Conservation (phyloP, 2,888 invertebrate species). For the Ophioninae sp. region DNA sequence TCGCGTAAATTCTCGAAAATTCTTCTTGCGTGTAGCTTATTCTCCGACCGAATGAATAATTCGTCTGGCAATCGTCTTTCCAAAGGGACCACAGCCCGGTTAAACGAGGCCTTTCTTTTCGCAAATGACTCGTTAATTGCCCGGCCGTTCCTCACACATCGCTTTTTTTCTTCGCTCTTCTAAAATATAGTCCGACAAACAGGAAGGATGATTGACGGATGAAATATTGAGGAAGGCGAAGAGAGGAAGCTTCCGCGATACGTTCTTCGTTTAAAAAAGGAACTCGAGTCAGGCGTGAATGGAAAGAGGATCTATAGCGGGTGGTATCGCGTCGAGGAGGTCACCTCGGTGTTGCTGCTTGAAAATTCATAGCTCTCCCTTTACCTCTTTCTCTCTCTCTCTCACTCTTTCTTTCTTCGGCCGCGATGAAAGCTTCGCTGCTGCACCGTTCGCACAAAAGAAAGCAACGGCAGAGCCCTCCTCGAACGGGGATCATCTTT, state of each 20-base stretch:
- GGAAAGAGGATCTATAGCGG: not conserved
- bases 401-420: no score
- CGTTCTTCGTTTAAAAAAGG: not conserved
- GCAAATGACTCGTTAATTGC: no score
- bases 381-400: not conserved
- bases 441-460: no score
- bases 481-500: no score
- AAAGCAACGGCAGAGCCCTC: not conserved
- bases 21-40: no score
- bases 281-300: not conserved
- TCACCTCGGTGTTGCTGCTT: constrained; percentile 31
- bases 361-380: constrained; percentile 60
- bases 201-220: constrained; percentile 54
- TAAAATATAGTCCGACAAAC: not conserved
- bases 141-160: no score
- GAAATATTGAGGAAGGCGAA: constrained; percentile 50
- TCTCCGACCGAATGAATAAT: no score
- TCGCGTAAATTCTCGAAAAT: no score
- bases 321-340: constrained; percentile 48
- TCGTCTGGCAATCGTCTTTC: no score
- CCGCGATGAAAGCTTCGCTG: constrained; percentile 1
- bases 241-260: no score
- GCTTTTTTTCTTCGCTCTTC: not conserved
- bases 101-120: no score
- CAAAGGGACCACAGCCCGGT: not conserved